Evolutionary conservation across 2,113 vertebrate species (phyloP).

Genomic region (Gavialis gangeticus): DNA sequence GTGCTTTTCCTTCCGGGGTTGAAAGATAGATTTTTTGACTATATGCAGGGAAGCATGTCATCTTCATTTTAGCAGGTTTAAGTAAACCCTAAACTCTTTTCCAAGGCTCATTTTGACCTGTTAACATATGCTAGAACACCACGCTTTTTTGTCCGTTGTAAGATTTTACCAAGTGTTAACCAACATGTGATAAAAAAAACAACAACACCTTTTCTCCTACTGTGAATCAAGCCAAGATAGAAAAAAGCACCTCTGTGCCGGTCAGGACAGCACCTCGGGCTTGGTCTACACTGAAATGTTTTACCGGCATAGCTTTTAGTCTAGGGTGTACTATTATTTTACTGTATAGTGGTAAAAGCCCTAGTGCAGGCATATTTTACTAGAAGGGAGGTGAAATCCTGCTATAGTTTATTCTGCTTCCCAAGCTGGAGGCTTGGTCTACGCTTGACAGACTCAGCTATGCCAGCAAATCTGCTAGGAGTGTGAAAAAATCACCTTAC

Average conservation of each 20-base stretch:
- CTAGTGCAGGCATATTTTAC: too few relatives aligned
- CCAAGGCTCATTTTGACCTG: not conserved
- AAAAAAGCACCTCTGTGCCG: not conserved
- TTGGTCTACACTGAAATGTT: conserved; percentile 19
- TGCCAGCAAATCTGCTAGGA: not conserved
- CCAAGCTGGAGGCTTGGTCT: conserved; percentile 3
- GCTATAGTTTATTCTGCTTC: conserved; percentile 7
- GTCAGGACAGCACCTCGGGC: not conserved
- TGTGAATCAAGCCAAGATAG: not conserved
- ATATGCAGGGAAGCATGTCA: not conserved
- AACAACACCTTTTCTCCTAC: not conserved
- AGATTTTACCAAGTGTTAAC: not conserved
- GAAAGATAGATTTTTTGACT: fast-evolving
- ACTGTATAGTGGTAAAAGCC: too few relatives aligned
- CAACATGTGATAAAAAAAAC: not conserved
- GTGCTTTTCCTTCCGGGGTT: not conserved
- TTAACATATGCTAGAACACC: fast-evolving
- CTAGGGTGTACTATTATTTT: not conserved
- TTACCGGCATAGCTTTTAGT: conserved; percentile 36
- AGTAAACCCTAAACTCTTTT: not conserved
- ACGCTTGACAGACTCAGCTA: not conserved
- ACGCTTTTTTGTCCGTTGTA: fast-evolving
- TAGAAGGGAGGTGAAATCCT: too few relatives aligned
- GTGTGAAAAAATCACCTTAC: not conserved
- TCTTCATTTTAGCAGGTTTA: not conserved